Conservation (phyloP, 2,113 vertebrate species). For the Gobius niger region DNA sequence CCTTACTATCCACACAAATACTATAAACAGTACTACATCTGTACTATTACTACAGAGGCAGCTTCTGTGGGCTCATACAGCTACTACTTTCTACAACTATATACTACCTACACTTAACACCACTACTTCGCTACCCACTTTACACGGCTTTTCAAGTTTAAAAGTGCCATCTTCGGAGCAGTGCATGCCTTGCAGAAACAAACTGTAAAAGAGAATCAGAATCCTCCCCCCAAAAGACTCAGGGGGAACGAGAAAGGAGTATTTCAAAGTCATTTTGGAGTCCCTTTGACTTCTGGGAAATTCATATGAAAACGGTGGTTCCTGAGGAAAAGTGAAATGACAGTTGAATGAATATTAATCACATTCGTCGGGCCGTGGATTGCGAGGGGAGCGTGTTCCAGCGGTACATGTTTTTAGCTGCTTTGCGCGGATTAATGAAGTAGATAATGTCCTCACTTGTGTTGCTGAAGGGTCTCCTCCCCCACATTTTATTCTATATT, state of each 20-base stretch:
- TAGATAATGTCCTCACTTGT: constrained; percentile 39
- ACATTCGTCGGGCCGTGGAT: constrained; percentile 27
- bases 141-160: background rate
- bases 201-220: constrained; percentile 38
- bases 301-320: constrained; percentile 9
- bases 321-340: constrained; percentile 42
- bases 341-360: constrained; percentile 53
- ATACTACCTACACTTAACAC: background rate
- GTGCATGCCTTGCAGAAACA: constrained; percentile 59
- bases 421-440: constrained; percentile 51
- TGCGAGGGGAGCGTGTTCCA: constrained; percentile 15
- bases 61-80: no score
- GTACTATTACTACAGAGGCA: background rate
- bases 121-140: background rate
- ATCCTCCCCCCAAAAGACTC: constrained; percentile 43
- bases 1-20: background rate
- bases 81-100: background rate
- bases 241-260: constrained; percentile 19
- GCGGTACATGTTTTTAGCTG: constrained; percentile 22
- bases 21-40: background rate
- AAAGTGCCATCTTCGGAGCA: constrained; percentile 6
- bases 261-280: constrained; percentile 59
- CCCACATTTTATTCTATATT: constrained; percentile 44
- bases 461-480: constrained; percentile 51
- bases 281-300: constrained; percentile 34